Conservation (phyloP, 1,140 invertebrate genomes). For the Aethina tumida region DNA sequence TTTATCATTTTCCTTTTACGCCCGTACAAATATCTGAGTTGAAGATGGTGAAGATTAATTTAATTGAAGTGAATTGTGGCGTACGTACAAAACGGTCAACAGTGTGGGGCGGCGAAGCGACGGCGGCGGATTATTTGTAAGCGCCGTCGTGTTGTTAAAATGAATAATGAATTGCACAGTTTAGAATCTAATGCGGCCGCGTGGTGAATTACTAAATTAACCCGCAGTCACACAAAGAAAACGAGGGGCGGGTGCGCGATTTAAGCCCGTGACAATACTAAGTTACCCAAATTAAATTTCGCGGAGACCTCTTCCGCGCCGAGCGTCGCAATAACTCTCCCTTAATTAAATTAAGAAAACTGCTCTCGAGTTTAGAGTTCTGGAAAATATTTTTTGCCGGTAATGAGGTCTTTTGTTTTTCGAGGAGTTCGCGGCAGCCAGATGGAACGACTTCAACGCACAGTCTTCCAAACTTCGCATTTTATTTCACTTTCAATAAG, state of each 20-base stretch:
- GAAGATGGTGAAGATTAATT: too few relatives aligned
- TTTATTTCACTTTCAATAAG: too few relatives aligned
- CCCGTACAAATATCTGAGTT: too few relatives aligned
- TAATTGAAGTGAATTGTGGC: too few relatives aligned
- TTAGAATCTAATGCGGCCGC: slow-evolving; percentile 19
- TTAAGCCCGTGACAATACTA: slow-evolving; percentile 29
- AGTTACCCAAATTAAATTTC: slow-evolving; percentile 31
- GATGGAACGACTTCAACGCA: too few relatives aligned
- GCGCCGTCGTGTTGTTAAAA: slow-evolving; percentile 8
- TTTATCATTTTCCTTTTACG: too few relatives aligned
- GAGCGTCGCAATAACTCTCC: slow-evolving; percentile 25
- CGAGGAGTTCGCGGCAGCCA: slow-evolving; percentile 19
- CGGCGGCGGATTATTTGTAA: neutral
- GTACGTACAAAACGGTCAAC: too few relatives aligned
- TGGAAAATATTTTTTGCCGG: slow-evolving; percentile 28
- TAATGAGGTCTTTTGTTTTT: slow-evolving; percentile 29
- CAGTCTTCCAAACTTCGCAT: too few relatives aligned
- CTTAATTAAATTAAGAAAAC: slow-evolving; percentile 32
- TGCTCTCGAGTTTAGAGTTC: slow-evolving; percentile 18
- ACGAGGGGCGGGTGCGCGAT: slow-evolving; percentile 13
- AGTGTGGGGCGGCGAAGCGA: neutral
- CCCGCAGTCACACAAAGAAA: slow-evolving; percentile 10
- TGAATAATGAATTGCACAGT: slow-evolving; percentile 24
- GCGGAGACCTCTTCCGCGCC: slow-evolving; percentile 16
- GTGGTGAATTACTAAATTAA: slow-evolving; percentile 27